Conservation (phyloP, 1,140 invertebrate genomes). For the Arion vulgaris region DNA sequence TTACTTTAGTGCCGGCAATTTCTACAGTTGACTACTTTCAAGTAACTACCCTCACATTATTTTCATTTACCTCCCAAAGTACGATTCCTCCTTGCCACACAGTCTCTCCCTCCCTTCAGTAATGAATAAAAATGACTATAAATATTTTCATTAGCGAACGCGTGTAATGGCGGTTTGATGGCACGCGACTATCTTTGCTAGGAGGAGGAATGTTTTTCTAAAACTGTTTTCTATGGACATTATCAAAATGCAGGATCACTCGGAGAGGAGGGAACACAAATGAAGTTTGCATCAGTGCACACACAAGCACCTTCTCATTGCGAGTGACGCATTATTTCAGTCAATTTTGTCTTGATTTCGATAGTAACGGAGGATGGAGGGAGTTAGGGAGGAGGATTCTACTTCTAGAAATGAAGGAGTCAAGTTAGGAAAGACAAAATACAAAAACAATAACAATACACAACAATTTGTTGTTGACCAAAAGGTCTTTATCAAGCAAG, state of each 20-base stretch:
- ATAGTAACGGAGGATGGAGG: too few relatives aligned
- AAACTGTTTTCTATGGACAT: not conserved
- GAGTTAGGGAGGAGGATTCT: too few relatives aligned
- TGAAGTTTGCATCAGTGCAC: not conserved
- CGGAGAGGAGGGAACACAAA: not conserved
- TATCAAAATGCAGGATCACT: conserved; percentile 1
- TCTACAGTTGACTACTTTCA: not conserved
- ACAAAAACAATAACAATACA: too few relatives aligned
- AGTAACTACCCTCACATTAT: not conserved
- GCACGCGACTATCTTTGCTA: not conserved
- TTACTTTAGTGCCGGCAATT: not conserved
- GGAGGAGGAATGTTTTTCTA: not conserved
- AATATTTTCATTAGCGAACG: not conserved
- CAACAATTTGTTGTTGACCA: too few relatives aligned
- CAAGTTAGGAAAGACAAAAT: too few relatives aligned
- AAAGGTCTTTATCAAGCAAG: too few relatives aligned
- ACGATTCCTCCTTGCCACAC: not conserved
- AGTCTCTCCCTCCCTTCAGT: not conserved
- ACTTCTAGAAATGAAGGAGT: too few relatives aligned
- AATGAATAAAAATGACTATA: not conserved
- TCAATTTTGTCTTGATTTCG: not conserved
- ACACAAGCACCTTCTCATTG: not conserved
- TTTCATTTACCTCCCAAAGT: not conserved
- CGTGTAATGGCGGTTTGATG: not conserved
- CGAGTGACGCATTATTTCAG: not conserved